These are phyloP conservation scores for Phoebastria nigripes DNA, from an alignment of 2,797 vertebrate species.

Conservation along the genomic window DNA sequence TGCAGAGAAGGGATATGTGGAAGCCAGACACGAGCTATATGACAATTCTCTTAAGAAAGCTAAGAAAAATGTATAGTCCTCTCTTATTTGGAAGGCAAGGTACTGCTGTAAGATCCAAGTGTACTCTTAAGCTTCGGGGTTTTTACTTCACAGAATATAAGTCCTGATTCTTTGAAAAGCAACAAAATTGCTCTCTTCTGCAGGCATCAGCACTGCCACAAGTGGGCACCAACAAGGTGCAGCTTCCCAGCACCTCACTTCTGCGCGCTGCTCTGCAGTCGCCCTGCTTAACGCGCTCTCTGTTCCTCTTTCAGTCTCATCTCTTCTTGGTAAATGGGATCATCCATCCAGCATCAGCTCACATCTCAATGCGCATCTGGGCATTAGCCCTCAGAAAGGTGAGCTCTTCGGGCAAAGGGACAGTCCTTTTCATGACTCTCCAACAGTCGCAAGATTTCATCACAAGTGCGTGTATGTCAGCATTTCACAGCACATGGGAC, in stretches of 20 bases:
- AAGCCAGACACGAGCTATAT: neutral
- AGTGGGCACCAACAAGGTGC: neutral
- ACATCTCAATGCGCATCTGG: neutral
- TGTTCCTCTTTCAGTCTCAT: neutral
- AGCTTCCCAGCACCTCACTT: neutral
- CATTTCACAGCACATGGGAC: neutral
- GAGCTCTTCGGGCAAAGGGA: neutral
- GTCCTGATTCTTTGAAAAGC: neutral
- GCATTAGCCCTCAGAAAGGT: neutral
- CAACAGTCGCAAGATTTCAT: neutral
- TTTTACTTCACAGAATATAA: neutral
- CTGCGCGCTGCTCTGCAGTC: neutral
- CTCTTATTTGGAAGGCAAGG: neutral
- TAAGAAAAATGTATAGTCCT: neutral
- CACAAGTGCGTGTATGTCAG: neutral
- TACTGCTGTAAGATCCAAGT: neutral
- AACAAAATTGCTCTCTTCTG: neutral
- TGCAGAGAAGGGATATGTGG: neutral
- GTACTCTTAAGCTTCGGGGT: neutral
- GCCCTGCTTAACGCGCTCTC: accelerated
- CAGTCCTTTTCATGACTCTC: neutral
- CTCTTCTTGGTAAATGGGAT: neutral
- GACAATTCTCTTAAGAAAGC: neutral
- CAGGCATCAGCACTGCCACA: neutral
- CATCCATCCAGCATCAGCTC: neutral